phyloP scores from a whole-genome alignment of 2,888 invertebrate species.

The Latrodectus elegans region DNA sequence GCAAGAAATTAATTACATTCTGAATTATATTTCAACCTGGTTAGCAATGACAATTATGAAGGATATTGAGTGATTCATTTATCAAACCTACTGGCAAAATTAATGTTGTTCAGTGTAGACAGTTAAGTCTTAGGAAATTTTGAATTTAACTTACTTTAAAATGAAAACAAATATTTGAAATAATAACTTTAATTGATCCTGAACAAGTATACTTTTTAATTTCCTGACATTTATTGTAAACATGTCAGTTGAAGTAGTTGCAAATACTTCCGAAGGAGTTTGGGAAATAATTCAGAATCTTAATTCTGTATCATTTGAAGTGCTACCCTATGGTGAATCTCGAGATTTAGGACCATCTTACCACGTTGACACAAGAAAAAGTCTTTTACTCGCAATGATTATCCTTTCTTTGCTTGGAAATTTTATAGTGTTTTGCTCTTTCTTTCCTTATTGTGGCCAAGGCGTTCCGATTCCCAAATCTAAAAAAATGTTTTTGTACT shows the following conservation, averaged over 20 bases:
- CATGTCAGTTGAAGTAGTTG: not conserved
- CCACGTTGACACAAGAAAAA: constrained; percentile 31
- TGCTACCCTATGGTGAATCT: not conserved
- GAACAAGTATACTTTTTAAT: too few relatives aligned
- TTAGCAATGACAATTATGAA: too few relatives aligned
- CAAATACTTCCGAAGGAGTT: not conserved
- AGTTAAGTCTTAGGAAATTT: too few relatives aligned
- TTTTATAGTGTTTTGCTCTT: constrained; percentile 9
- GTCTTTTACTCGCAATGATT: constrained; percentile 36
- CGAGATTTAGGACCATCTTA: constrained; percentile 45
- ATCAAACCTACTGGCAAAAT: too few relatives aligned
- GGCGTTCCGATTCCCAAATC: constrained; percentile 27
- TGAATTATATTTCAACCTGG: too few relatives aligned
- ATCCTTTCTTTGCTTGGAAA: constrained; percentile 42
- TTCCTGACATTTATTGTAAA: not conserved
- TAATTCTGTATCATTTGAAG: not conserved
- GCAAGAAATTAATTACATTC: too few relatives aligned
- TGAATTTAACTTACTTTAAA: too few relatives aligned
- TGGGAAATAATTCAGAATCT: not conserved
- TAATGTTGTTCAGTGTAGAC: too few relatives aligned
- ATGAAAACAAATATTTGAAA: too few relatives aligned
- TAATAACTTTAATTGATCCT: too few relatives aligned
- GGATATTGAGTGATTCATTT: too few relatives aligned
- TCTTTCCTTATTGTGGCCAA: constrained; percentile 10
- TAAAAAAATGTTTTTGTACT: constrained; percentile 50